Conservation (phyloP, 1,140 invertebrate genomes). For the Lethocerus indicus region DNA sequence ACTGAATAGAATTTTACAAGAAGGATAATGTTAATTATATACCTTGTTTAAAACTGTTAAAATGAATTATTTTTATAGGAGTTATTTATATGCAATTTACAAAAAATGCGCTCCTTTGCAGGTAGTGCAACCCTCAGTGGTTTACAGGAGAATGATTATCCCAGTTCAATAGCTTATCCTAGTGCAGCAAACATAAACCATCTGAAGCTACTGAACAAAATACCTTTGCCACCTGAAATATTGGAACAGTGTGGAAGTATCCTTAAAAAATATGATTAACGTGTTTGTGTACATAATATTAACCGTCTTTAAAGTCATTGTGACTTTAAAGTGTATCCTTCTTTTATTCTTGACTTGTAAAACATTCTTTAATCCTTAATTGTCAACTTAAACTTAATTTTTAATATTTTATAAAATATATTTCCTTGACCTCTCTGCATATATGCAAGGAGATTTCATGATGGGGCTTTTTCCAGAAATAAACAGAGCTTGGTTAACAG, state of each 20-base stretch:
- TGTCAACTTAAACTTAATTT: background rate
- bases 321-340: background rate
- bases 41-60: too few relatives aligned
- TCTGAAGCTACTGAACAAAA: constrained; percentile 60
- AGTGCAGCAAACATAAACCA: constrained; percentile 54
- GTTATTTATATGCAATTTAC: too few relatives aligned
- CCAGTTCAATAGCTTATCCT: constrained; percentile 45
- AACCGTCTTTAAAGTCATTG: background rate
- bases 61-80: too few relatives aligned
- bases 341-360: background rate
- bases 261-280: constrained; percentile 31
- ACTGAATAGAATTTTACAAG: too few relatives aligned
- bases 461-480: constrained; percentile 96
- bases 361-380: background rate
- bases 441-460: constrained; percentile 84
- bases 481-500: constrained; percentile 86
- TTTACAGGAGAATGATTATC: constrained; percentile 78
- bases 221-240: constrained; percentile 78
- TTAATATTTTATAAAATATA: constrained; percentile 4
- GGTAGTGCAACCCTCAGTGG: constrained; percentile 65
- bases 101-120: constrained; percentile 20
- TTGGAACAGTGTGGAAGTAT: constrained; percentile 88
- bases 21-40: too few relatives aligned
- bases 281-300: background rate
- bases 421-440: constrained; percentile 29